Base-by-base conservation (phyloP, 2,888 invertebrate genomes). In the Mycalesis mineus region DNA sequence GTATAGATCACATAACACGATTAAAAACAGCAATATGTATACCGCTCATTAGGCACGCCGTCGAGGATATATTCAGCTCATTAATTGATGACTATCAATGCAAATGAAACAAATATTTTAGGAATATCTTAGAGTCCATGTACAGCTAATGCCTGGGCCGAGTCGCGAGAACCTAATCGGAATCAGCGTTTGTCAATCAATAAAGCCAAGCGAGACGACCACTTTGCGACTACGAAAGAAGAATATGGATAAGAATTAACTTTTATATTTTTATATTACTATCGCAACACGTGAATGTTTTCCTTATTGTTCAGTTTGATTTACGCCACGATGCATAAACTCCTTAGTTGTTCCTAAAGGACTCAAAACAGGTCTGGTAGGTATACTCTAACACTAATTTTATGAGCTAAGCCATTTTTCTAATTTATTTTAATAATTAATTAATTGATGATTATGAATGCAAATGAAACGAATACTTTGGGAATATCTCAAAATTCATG, bases 181-280 rank as follows among this genome's bases (percentile, higher is more conserved):
- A 81, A 76, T 80, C 80, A 78, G 79, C 77, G 82, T 84, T 86
- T 88, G 87, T 88, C 88, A 86, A 88, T 87, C 86, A 87, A 85
- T 87, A 87, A 86, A 86, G 71, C 72, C 62, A 68, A 78, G 69
- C 73, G 73, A 73, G 76, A 74, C 71, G 72, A 73, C 68, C 79
- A 78, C 77, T 80, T 78, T 77, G 77, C 75, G 69, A 61, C 61
- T 55, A 13, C 58, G 65, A 68, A 60, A 53, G 68, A 40, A 71
- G 55, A 71, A 58, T 66, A 61, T 77, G 83, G 88, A 86, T 68
- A 73, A 59, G 72, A 57, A 47, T 22, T 22, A n/a, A n/a, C n/a
- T n/a, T n/a, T n/a, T n/a, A n/a, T n/a, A n/a, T n/a, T n/a, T n/a
- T n/a, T n/a, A n/a, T n/a, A n/a, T n/a, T n/a, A n/a, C n/a, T n/a